Conservation (phyloP, 1,140 invertebrate species). For the Macrocentrus cingulum region DNA sequence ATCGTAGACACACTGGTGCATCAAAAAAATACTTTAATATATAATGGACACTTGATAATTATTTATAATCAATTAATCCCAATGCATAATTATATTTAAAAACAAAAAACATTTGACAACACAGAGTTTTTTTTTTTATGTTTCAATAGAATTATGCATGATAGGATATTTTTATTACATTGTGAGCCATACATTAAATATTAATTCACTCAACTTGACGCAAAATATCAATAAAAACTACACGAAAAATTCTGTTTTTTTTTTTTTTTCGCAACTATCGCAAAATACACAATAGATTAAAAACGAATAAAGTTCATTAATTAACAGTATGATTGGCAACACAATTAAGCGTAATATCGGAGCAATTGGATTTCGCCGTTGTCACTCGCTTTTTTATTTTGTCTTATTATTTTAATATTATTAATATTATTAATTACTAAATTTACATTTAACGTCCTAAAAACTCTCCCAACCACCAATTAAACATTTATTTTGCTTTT, state of each 20-base stretch:
- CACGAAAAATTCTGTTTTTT: no score
- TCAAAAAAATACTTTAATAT: no score
- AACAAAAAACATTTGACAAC: no score
- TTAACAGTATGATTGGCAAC: conserved; percentile 50
- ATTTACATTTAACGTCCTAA: no score
- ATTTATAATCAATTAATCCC: no score
- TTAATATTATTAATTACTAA: not conserved
- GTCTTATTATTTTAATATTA: conserved; percentile 17
- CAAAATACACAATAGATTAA: conserved; percentile 36
- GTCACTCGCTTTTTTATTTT: conserved; percentile 13
- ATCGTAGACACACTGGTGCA: not conserved
- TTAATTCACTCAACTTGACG: conserved; percentile 26
- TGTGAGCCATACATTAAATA: conserved; percentile 21
- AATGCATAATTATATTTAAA: no score
- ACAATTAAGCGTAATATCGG: conserved; percentile 53
- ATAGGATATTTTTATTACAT: conserved; percentile 11
- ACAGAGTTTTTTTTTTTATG: no score
- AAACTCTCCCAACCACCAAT: no score
- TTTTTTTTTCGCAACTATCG: conserved; percentile 29
- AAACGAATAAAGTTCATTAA: conserved; percentile 42
- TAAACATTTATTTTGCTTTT: not conserved
- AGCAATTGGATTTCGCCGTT: conserved; percentile 40
- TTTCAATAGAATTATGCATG: conserved; percentile 16
- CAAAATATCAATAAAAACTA: conserved; percentile 19
- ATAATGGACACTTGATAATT: conserved; percentile 8